Base-by-base conservation (phyloP, 1,140 invertebrate species). In the Heliothis virescens region DNA sequence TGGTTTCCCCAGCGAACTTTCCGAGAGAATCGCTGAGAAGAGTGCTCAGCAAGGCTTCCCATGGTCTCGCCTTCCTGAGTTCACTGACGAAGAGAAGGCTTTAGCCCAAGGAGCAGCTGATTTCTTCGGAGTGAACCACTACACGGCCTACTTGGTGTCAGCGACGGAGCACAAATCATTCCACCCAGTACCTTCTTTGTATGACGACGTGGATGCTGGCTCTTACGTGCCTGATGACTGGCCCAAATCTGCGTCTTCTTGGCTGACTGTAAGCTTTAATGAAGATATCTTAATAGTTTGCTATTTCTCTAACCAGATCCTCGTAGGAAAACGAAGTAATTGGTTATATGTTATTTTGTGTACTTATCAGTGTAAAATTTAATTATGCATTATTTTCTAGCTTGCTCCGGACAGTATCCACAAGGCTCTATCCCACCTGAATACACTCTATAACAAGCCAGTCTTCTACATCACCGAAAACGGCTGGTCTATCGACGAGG, bases 71-170 rank as follows among this genome's bases (percentile, higher is more conserved):
- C 85, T 96, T 21, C 96, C 96, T 0, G 82, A 87, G 59, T 95
- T 96, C 63, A 89, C 92, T 0, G 69, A 91, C 12, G 87, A 95
- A 74, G 96, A 96, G 92, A 94, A 93, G 2, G 63, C 92, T 52
- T 90, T 93, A 34, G 95, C 96, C 1, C 95, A 94, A 78, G 96
- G 96, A 50, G 92, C 95, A 11, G 90, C 92, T 4, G 96, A 97
- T 85, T 97, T 96, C 94, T 95, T 96, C 52, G 96, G 96, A 15
- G 89, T 97, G 0, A 97, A 96, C 79, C 94, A 96, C 50, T 97
- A 97, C 79, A 95, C 95, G 2, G 91, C 94, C 0, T 84, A 12
- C 7, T 18, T 90, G 2, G 67, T 89, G 29, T 88, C 86, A 10
- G 84, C 86, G 1, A 78, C 74, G 41, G 79, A 86, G 53, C n/a